These are phyloP conservation scores for Anthophora plumipes DNA, from an alignment of 2,888 invertebrate species.

Conservation along the genomic window DNA sequence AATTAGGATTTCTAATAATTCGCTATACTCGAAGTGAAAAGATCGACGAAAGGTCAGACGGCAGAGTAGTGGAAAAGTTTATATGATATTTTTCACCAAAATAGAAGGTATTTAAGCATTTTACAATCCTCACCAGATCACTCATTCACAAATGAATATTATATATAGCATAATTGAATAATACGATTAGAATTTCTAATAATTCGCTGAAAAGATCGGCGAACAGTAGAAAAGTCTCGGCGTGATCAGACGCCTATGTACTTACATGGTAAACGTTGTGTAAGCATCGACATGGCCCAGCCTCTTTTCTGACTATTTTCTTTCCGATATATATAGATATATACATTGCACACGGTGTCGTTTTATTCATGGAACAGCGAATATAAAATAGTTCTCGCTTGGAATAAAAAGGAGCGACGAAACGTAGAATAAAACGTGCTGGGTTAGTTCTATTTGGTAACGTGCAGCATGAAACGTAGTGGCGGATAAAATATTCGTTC, in stretches of 20 bases:
- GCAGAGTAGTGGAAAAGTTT: too few relatives aligned
- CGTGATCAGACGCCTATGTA: constrained; percentile 41
- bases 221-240: constrained; percentile 35
- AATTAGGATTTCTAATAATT: too few relatives aligned
- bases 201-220: constrained; percentile 13
- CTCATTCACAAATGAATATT: background rate
- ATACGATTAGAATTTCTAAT: background rate
- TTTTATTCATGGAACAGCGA: background rate
- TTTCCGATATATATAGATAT: background rate
- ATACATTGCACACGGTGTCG: background rate
- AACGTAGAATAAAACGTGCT: background rate
- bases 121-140: too few relatives aligned
- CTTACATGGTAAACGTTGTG: constrained; percentile 31
- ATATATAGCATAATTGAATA: background rate
- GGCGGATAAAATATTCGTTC: background rate
- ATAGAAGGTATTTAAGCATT: background rate
- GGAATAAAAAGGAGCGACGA: background rate
- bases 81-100: too few relatives aligned
- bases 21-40: too few relatives aligned
- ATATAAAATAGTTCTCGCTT: too few relatives aligned
- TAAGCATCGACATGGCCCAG: constrained; percentile 14
- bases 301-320: background rate
- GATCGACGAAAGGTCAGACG: too few relatives aligned
- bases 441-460: background rate
- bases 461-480: background rate